Base-by-base conservation (phyloP, 1,140 invertebrate species). In the Globodera rostochiensis region DNA sequence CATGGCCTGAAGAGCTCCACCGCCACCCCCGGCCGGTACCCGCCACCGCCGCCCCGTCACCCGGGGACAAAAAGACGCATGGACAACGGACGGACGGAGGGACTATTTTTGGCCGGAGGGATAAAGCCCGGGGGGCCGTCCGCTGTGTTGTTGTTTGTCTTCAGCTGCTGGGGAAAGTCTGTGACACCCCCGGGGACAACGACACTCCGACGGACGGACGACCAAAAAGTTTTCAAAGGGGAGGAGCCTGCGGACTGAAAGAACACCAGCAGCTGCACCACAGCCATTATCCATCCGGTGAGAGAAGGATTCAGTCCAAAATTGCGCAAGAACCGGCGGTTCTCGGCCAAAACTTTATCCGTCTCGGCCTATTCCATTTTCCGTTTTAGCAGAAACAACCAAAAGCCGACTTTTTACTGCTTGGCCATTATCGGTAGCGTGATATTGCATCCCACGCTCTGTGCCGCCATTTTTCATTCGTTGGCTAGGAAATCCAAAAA, bases 131-230 rank as follows among this genome's bases (percentile, higher is more conserved):
- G 11, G 11, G 57, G 57, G 15, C 57, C 57, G 57, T 53, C 57
- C 57, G 57, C 57, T 64, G 57, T 64, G 57, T 64, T 64, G 57
- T 64, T 64, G 57, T 64, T 64, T 64, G 57, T 64, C 57, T 64
- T 64, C 57, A 64, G 57, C 57, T 6, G 19, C 13, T 13, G 57
- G 57, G 15, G 57, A 64, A 64, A 64, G 57, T 64, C 57, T 64
- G 57, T 64, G 57, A 64, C 57, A 64, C 57, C 19, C 57, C 57
- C 13, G 57, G 57, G 13, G 57, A 64, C 57, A 19, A 64, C 57
- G 57, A 15, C 13, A 64, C 11, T 19, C 11, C 57, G 57, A 64
- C 57, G 57, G 57, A 64, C 57, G 57, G 57, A 64, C 57, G 57
- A 19, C 6, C 57, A 64, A 64, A 64, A 64, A 64, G 57, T 64